These are phyloP conservation scores for Papilio machaon DNA, from an alignment of 1,140 invertebrate genomes.

Conservation along the genomic window DNA sequence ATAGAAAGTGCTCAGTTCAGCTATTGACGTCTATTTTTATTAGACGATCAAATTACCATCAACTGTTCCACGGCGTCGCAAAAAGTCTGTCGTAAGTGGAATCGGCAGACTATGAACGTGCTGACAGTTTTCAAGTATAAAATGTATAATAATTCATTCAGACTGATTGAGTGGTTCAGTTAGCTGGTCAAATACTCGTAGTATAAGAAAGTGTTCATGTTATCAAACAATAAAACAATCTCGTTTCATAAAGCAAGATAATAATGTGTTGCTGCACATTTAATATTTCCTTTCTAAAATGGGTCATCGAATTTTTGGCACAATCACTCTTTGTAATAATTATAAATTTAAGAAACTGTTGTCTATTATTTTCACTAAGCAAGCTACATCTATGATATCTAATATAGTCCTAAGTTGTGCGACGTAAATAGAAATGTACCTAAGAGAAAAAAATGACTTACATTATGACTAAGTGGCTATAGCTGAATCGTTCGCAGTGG, in stretches of 20 bases:
- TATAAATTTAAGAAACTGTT: no score
- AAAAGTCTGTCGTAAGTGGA: conserved; percentile 44
- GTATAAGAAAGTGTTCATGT: not conserved
- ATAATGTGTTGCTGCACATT: not conserved
- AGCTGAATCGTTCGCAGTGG: conserved; percentile 38
- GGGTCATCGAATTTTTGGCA: no score
- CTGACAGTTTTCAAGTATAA: conserved; percentile 24
- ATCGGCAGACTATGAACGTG: conserved; percentile 43
- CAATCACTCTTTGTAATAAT: no score
- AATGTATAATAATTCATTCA: conserved; percentile 26
- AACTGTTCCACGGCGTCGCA: conserved; percentile 14
- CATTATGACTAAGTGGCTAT: conserved; percentile 19
- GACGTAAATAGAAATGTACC: not conserved
- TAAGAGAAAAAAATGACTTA: not conserved
- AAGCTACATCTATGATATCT: not conserved
- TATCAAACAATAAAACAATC: not conserved
- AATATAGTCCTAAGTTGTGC: not conserved
- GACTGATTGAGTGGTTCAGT: not conserved
- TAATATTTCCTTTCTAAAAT: not conserved
- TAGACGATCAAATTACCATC: conserved; percentile 45
- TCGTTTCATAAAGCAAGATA: not conserved
- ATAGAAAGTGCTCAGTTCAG: conserved; percentile 71
- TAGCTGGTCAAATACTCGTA: not conserved
- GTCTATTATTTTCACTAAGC: not conserved
- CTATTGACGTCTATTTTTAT: conserved; percentile 68